Base-by-base conservation (phyloP, 2,888 invertebrate genomes). In the Leptopilina drosophilae region DNA sequence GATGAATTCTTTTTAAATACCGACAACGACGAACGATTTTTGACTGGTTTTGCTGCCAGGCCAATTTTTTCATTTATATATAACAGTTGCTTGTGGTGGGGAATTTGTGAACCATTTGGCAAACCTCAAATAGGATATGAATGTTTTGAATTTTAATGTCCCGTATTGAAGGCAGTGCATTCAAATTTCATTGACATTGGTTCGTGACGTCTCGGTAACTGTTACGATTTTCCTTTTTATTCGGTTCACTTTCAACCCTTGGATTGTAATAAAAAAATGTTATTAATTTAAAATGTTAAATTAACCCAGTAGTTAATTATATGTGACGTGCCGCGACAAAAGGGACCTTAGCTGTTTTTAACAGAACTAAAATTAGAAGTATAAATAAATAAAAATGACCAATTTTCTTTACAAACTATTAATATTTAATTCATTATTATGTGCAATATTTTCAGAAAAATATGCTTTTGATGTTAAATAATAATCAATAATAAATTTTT, bases 91-190 rank as follows among this genome's bases (percentile, higher is more conserved):
- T 69, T 8, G 78, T 88, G 89, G 91, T 90, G 91, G 91, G 91
- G 90, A 80, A 79, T 73, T 78, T 80, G 81, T 90, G 89, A 90
- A 89, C 91, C 88, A 91, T 91, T 91, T 91, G 91, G 91, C 91
- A 91, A 89, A 87, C 88, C 80, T 80, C 83, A 86, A 85, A 84
- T 84, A 86, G 83, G 84, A 83, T 80, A 87, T 77, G 73, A 80
- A 78, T 84, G 90, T 85, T 84, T 77, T 76, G 91, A 91, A 91
- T 91, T 89, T 91, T 87, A 91, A 91, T 91, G 88, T 75, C 78
- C 77, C 81, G 77, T 79, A 84, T 83, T 80, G 79, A 81, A 81
- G 79, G 84, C 77, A 82, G 78, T 87, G 88, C 87, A 89, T 89
- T 84, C 84, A 84, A 89, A 89, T 87, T n/a, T 66, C 49, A 15